Conservation (phyloP, 2,797 vertebrate genomes). For the Melopsittacus undulatus region DNA sequence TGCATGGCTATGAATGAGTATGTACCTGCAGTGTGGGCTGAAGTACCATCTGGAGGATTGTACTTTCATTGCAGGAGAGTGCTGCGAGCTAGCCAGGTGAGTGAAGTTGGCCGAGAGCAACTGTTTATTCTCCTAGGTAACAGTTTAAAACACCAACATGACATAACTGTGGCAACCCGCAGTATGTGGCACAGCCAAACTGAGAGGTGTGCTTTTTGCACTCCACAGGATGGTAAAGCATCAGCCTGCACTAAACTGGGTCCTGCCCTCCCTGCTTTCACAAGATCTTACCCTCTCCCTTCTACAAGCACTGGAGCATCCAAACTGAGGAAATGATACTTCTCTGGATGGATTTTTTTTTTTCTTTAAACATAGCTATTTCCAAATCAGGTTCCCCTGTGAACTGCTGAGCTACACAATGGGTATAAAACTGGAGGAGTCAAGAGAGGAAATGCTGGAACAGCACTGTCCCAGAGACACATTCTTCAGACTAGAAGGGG, state of each 20-base stretch:
- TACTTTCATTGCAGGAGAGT: background rate
- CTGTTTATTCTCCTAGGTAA: constrained; percentile 35
- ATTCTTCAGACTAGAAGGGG: background rate
- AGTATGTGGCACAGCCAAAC: background rate
- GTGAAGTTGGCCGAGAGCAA: background rate
- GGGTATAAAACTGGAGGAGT: background rate
- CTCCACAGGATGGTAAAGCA: background rate
- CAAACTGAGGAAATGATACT: background rate
- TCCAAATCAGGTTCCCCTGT: background rate
- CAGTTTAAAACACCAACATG: background rate
- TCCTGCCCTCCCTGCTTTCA: background rate
- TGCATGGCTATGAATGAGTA: background rate
- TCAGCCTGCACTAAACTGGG: background rate
- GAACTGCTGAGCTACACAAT: background rate
- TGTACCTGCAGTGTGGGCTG: background rate
- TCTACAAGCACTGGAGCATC: background rate
- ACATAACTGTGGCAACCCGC: background rate
- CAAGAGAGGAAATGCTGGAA: background rate
- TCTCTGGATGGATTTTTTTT: background rate
- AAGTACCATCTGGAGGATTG: background rate
- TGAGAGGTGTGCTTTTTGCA: background rate
- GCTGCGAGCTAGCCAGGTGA: fast-evolving
- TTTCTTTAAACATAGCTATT: background rate
- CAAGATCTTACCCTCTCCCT: background rate
- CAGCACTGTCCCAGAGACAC: background rate